These are phyloP conservation scores for Ariopsis seemanni DNA, from an alignment of 2,113 vertebrate genomes.

Conservation along the genomic window DNA sequence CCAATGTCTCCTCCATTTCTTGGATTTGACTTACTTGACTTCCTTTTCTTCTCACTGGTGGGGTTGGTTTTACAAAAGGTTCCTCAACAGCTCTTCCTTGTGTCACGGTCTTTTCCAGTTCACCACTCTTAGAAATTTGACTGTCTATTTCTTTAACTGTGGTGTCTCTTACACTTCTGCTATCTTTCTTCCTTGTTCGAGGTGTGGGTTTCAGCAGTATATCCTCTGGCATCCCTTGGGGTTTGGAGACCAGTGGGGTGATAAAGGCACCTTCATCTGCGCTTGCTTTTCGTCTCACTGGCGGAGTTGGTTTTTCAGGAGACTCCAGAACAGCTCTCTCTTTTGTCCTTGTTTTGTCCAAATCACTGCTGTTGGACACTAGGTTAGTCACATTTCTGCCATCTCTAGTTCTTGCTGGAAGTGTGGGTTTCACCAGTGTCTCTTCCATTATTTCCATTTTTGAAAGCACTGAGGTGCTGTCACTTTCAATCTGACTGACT, in stretches of 20 bases:
- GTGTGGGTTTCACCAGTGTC: constrained; percentile 9
- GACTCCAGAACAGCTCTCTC: background rate
- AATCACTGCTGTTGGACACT: background rate
- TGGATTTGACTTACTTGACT: background rate
- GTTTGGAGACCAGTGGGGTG: background rate
- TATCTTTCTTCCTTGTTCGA: background rate
- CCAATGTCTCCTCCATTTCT: background rate
- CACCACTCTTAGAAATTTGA: background rate
- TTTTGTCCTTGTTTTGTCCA: constrained; percentile 23
- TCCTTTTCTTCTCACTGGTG: constrained; percentile 15
- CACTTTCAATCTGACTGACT: background rate
- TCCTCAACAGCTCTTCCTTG: constrained; percentile 3
- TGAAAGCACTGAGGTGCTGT: background rate
- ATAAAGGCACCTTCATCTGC: background rate
- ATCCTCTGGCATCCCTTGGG: background rate
- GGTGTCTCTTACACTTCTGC: background rate
- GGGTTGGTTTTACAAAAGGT: constrained; percentile 12
- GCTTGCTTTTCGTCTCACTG: background rate
- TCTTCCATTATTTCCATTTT: background rate
- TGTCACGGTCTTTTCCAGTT: background rate
- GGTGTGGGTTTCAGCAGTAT: constrained; percentile 26
- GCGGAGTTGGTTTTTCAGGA: constrained; percentile 11
- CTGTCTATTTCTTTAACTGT: background rate
- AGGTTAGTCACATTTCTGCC: background rate
- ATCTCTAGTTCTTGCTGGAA: background rate